phyloP scores from a whole-genome alignment of 1,140 invertebrate genomes.

The Drosophila busckii region DNA sequence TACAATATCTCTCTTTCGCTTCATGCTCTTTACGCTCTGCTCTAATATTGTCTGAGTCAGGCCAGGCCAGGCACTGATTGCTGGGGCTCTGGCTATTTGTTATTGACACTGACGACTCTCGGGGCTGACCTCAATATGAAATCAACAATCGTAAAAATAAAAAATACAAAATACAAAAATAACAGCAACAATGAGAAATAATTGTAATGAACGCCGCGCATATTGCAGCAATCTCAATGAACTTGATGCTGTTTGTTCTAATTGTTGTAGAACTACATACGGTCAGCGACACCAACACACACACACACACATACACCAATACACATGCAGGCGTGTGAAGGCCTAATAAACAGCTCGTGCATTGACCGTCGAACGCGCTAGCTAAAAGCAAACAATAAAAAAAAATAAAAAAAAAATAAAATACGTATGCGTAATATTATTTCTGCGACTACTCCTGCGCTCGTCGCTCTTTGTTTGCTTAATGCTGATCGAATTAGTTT shows the following conservation, averaged over 20 bases:
- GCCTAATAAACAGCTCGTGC: conserved; percentile 51
- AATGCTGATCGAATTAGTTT: background rate
- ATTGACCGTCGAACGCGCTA: conserved; percentile 43
- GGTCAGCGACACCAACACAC: conserved; percentile 32
- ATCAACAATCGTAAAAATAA: conserved; percentile 42
- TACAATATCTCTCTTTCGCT: too few species aligned
- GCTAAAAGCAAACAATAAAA: conserved; percentile 12
- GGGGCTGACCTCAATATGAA: too few species aligned
- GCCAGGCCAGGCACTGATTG: too few species aligned
- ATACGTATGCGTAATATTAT: conserved; percentile 38
- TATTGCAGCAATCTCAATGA: conserved; percentile 39
- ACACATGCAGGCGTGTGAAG: conserved; percentile 24
- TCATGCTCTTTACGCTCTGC: too few species aligned
- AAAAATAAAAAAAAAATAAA: conserved; percentile 24
- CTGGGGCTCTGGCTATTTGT: too few species aligned
- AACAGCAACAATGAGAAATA: conserved; percentile 5
- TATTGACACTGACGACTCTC: too few species aligned
- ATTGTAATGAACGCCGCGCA: conserved; percentile 43
- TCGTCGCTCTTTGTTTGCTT: background rate
- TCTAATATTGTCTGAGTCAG: too few species aligned
- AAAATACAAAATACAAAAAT: background rate
- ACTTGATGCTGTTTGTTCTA: conserved; percentile 58
- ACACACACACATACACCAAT: background rate
- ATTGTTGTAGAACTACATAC: conserved; percentile 56
- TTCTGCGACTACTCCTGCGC: background rate